These are phyloP conservation scores for Stenodema calcarata DNA, from an alignment of 2,888 invertebrate species.

Conservation along the genomic window DNA sequence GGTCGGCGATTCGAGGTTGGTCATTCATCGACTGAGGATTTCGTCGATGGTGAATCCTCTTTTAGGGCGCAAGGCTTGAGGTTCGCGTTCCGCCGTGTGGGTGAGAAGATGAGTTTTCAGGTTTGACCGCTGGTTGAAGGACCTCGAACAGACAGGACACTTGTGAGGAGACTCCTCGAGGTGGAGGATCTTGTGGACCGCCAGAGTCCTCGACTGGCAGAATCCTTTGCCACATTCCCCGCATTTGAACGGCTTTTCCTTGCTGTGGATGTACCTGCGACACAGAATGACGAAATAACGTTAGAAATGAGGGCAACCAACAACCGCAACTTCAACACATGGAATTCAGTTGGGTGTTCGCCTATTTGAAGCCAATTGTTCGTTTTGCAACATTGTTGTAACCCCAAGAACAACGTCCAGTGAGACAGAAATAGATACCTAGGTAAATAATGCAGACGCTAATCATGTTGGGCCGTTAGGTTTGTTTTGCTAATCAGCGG, in stretches of 20 bases:
- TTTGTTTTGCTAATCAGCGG: no score
- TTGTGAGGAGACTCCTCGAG: slow-evolving; percentile 95
- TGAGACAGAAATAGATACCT: no score
- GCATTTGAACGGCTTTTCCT: slow-evolving; percentile 98
- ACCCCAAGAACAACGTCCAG: no score
- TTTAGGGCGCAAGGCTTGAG: slow-evolving; percentile 57
- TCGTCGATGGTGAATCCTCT: slow-evolving; percentile 87
- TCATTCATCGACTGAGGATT: slow-evolving; percentile 74
- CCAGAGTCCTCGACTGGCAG: slow-evolving; percentile 94
- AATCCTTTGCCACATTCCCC: slow-evolving; percentile 96
- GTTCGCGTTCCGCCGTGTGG: slow-evolving; percentile 69
- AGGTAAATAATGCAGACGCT: no score
- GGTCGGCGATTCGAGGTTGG: not conserved
- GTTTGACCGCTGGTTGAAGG: slow-evolving; percentile 91
- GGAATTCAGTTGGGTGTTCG: no score
- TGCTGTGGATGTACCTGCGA: slow-evolving; percentile 93
- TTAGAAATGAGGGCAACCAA: not conserved
- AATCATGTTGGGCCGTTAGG: no score
- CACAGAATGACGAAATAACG: slow-evolving; percentile 57
- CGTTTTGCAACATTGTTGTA: no score
- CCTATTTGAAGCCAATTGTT: no score
- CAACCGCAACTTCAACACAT: not conserved
- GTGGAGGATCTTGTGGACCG: slow-evolving; percentile 92
- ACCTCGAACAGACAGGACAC: slow-evolving; percentile 88
- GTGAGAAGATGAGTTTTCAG: slow-evolving; percentile 90